Evolutionary conservation across 2,113 vertebrate species (phyloP), one percentile per base, ranked within the genome.

Genomic region (Hymenochirus boettgeri): DNA sequence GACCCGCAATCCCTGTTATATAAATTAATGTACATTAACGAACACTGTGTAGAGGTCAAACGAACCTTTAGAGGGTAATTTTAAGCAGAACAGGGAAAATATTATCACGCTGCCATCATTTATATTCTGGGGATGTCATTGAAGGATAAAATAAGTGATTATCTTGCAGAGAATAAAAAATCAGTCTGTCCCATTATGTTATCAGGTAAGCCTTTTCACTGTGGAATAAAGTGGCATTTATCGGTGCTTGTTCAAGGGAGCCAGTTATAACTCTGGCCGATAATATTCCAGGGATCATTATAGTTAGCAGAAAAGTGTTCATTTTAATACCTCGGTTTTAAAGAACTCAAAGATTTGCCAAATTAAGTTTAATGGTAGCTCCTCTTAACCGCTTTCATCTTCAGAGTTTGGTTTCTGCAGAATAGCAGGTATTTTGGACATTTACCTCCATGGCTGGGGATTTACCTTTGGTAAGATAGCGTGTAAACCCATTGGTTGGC

Each of bases 51-150:
- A 56, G 31, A 65, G 23, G 62, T 17, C 62, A 56, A 57, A 33
- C 24, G 22, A 70, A 52, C 66, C 37, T 4, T 35, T 21, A 62
- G 65, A 26, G 23, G 35, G n/a, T 63, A 67, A 60, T 51, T 13
- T 12, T 13, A 10, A 55, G 66, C 42, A 26, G 47, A 13, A 42
- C 57, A 48, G 37, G 21, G 4, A 42, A 50, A 2, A 13, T 8
- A 17, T 58, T 63, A 56, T 57, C 56, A 23, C 10, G 18, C 24
- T 24, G 33, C 4, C 54, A 13, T 26, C 25, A 3, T 48, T 35
- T 57, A 13, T 53, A 25, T 7, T 52, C 11, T 7, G 23, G 13
- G 5, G 3, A n/a, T 17, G 25, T 26, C 53, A n/a, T 42, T 65
- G 6, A 59, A 9, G 21, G 24, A 25, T 69, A 35, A 62, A 15